phyloP scores from a whole-genome alignment of 1,140 invertebrate species.

The Temnothorax curvispinosus region DNA sequence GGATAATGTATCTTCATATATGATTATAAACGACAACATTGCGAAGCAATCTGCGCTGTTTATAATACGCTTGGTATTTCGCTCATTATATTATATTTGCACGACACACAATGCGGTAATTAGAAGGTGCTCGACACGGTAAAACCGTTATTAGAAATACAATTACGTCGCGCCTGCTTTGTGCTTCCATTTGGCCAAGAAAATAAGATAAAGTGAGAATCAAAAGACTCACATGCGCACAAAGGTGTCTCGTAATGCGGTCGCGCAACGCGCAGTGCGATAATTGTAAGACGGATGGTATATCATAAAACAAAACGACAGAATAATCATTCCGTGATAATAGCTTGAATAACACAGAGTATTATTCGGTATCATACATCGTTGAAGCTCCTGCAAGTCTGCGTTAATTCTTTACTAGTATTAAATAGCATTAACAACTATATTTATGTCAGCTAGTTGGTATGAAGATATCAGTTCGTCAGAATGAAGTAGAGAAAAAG shows the following conservation, averaged over 20 bases:
- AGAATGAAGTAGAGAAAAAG: background rate
- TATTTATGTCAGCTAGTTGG: background rate
- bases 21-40: slow-evolving; percentile 7
- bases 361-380: background rate
- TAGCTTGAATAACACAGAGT: background rate
- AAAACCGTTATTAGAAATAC: slow-evolving; percentile 68
- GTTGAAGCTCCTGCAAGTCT: background rate
- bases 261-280: slow-evolving; percentile 25
- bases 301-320: slow-evolving; percentile 8
- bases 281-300: slow-evolving; percentile 51
- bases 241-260: slow-evolving; percentile 41
- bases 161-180: slow-evolving; percentile 63
- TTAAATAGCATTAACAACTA: background rate
- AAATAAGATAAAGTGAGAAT: slow-evolving; percentile 72
- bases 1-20: slow-evolving; percentile 33
- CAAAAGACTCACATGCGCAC: slow-evolving; percentile 43
- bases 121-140: slow-evolving; percentile 63
- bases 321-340: background rate
- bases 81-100: slow-evolving; percentile 64
- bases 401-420: background rate
- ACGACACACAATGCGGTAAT: slow-evolving; percentile 67
- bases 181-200: slow-evolving; percentile 60
- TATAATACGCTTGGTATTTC: slow-evolving; percentile 40
- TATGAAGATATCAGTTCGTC: background rate
- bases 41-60: slow-evolving; percentile 54